Percentiles rank a stretch among this genome's conserved stretches.
These are phyloP conservation scores for Argopecten irradians DNA, from an alignment of 1,140 invertebrate genomes.

Conservation along the genomic window DNA sequence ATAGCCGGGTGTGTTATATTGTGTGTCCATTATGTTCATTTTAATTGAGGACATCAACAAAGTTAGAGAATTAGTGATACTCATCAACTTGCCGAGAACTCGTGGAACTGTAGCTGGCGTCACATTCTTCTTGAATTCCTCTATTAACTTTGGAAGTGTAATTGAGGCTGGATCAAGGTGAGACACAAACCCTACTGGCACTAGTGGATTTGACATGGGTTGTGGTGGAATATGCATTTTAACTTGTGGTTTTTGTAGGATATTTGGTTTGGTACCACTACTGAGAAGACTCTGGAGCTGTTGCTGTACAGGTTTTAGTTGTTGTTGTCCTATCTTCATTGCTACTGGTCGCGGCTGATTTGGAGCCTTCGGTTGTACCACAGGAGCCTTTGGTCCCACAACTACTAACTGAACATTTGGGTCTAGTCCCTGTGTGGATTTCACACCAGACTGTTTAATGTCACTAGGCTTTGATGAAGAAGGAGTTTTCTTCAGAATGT, in stretches of 20 bases:
- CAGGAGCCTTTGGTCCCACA: background rate
- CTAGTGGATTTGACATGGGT: background rate
- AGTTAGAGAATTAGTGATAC: background rate
- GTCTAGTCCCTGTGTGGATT: background rate
- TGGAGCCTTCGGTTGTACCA: too few species aligned
- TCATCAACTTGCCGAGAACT: background rate
- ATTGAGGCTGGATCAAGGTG: background rate
- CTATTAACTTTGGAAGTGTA: background rate
- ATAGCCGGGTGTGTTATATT: background rate
- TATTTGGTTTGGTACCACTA: background rate
- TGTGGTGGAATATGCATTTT: background rate
- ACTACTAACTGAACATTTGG: background rate
- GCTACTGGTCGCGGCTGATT: background rate
- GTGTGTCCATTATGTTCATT: conserved; percentile 8
- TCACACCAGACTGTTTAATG: background rate
- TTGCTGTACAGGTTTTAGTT: background rate
- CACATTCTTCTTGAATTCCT: background rate
- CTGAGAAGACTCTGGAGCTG: background rate
- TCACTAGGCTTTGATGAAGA: background rate
- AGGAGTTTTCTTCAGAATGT: background rate
- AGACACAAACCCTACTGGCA: background rate
- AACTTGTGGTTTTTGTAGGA: background rate
- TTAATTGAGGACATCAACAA: background rate
- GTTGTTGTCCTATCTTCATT: background rate
- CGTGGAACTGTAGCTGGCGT: background rate